phyloP scores from a whole-genome alignment of 2,113 vertebrate species.

The Rhinichthys klamathensis region DNA sequence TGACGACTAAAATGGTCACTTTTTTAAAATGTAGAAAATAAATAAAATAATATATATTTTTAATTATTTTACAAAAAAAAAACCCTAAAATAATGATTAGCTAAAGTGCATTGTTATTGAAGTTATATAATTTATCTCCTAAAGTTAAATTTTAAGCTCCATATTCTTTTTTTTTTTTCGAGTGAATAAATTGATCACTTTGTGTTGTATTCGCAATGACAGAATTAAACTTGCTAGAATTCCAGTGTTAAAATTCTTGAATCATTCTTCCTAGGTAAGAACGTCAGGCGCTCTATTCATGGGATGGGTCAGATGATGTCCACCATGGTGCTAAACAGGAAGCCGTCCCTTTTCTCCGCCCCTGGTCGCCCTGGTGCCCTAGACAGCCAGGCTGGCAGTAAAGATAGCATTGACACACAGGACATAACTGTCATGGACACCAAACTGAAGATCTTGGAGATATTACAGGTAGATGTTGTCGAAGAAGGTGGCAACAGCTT shows the following conservation, averaged over 20 bases:
- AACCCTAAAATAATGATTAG: no score
- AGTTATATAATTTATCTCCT: no score
- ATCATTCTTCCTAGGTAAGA: conserved; percentile 78
- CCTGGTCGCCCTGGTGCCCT: conserved; percentile 68
- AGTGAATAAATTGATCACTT: no score
- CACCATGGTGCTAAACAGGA: conserved; percentile 96
- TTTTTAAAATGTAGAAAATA: no score
- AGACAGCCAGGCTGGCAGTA: conserved; percentile 78
- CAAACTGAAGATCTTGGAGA: conserved; percentile 96
- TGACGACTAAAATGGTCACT: neutral
- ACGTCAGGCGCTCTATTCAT: conserved; percentile 92
- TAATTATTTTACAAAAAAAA: no score
- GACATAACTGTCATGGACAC: conserved; percentile 98
- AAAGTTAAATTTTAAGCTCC: no score
- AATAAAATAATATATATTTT: no score
- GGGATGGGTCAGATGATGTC: conserved; percentile 98
- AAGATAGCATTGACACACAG: conserved; percentile 85
- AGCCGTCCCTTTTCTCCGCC: conserved; percentile 85
- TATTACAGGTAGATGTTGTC: conserved; percentile 84
- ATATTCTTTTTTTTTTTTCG: no score
- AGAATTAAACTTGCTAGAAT: neutral
- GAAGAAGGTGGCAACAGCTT: neutral
- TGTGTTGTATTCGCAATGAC: neutral
- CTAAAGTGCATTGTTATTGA: no score
- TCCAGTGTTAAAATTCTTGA: neutral